Evolutionary conservation across 2,113 vertebrate species (phyloP), one percentile per base, ranked within the genome.

Genomic region (Pelodiscus sinensis): DNA sequence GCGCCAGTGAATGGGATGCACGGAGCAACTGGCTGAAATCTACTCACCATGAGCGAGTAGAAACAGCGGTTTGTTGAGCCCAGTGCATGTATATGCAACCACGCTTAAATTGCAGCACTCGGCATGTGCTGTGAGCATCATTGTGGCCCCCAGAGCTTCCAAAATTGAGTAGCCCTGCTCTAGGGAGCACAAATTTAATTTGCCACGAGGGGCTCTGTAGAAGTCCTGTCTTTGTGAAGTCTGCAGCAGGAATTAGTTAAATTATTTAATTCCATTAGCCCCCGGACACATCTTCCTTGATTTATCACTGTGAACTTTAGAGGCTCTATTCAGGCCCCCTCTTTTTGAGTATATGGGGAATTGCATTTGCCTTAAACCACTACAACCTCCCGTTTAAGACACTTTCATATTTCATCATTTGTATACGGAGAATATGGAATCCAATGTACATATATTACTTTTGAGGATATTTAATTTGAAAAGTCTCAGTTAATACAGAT

Each of bases 181-280:
- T 8, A 3, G 18, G 51, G 2, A 2, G 3, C 2, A 60, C 22
- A 4, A 0, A 19, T 44, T 1, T 24, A 18, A 21, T 50, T 62
- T 77, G 38, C 44, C 24, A 77, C 25, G 31, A 27, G 54, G 8
- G 3, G 19, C 62, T 27, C 8, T 9, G 24, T 50, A 79, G 44
- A 38, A 29, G 65, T 5, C 14, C 55, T 38, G 44, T 25, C 3
- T 44, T 5, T 77, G 8, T 65, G 25, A 51, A 78, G 22, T 22
- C 24, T 71, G 60, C 38, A 38, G 57, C 11, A 27, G 50, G 65
- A 29, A 29, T 58, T 29, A 60, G 44, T 51, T 18, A 22, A 24
- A 16, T 56, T 50, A 54, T 31, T 55, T 77, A 25, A 58, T 51
- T n/a, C 55, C 54, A 54, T 90, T 56, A 27, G 78, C 27, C 11